phyloP scores from a whole-genome alignment of 2,797 vertebrate genomes.

The Sitta carolinensis region DNA sequence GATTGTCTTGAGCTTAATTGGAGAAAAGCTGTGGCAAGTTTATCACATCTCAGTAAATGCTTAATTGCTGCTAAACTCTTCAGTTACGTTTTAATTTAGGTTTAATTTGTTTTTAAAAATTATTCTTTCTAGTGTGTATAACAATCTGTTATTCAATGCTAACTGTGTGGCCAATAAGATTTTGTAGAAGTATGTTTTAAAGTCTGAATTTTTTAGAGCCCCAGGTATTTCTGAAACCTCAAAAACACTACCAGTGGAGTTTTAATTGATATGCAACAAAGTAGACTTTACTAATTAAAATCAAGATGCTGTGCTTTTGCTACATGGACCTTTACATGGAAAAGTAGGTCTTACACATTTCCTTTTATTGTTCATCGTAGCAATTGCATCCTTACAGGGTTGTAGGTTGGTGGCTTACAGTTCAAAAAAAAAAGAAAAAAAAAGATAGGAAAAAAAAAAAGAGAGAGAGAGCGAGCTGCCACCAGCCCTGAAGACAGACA shows the following conservation, averaged over 20 bases:
- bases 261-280: slow-evolving; percentile 85
- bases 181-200: slow-evolving; percentile 63
- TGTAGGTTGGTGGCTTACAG: slow-evolving; percentile 80
- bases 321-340: slow-evolving; percentile 86
- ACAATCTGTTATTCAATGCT: neutral
- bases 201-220: slow-evolving; percentile 74
- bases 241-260: slow-evolving; percentile 62
- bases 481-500: slow-evolving; percentile 93
- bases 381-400: slow-evolving; percentile 80
- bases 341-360: slow-evolving; percentile 84
- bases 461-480: slow-evolving; percentile 68
- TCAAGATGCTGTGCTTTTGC: slow-evolving; percentile 79
- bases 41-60: slow-evolving; percentile 24
- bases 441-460: neutral
- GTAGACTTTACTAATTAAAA: slow-evolving; percentile 87
- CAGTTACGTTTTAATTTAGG: neutral
- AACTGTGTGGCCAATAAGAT: neutral
- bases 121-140: neutral
- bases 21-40: slow-evolving; percentile 22
- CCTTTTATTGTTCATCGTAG: slow-evolving; percentile 81
- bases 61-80: slow-evolving; percentile 42
- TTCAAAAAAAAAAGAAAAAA: slow-evolving; percentile 71
- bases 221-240: slow-evolving; percentile 70
- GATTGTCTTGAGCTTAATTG: neutral
- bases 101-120: neutral